Conservation (phyloP, 2,888 invertebrate species). For the Leptopilina drosophilae region DNA sequence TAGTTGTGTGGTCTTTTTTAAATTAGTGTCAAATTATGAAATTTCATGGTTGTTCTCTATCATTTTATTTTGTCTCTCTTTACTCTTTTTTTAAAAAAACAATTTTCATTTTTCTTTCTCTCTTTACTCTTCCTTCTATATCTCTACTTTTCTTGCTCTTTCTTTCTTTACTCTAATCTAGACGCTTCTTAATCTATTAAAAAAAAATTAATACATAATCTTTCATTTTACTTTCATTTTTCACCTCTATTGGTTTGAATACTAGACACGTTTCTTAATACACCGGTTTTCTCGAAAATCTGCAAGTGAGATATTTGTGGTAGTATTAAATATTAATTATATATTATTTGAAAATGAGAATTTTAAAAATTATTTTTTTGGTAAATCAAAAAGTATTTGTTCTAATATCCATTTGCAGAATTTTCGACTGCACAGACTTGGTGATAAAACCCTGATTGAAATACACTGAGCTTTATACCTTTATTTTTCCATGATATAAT, state of each 20-base stretch:
- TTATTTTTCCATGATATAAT: conserved; percentile 11
- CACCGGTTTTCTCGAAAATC: conserved; percentile 64
- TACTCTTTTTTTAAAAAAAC: no score
- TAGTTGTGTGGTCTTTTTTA: conserved; percentile 76
- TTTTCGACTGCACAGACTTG: conserved; percentile 57
- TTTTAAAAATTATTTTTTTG: no score
- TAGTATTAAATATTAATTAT: no score
- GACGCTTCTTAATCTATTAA: conserved; percentile 67
- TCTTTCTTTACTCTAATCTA: conserved; percentile 65
- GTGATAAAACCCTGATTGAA: conserved; percentile 36
- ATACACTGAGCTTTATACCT: conserved; percentile 33
- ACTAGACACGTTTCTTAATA: conserved; percentile 63
- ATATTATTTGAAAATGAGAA: no score
- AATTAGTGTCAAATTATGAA: conserved; percentile 77
- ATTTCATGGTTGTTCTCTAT: conserved; percentile 75
- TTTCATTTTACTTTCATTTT: conserved; percentile 51
- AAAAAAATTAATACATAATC: conserved; percentile 13
- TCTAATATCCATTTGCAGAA: conserved; percentile 60
- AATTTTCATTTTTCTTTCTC: conserved; percentile 42
- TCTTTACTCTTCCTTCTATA: conserved; percentile 54
- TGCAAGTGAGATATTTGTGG: conserved; percentile 56
- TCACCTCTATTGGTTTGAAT: conserved; percentile 64
- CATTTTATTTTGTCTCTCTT: conserved; percentile 46
- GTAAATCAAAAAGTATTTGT: no score
- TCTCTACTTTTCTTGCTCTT: conserved; percentile 42